Evolutionary conservation across 2,888 invertebrate genomes (phyloP).

Genomic region (Chelonus formosanus): DNA sequence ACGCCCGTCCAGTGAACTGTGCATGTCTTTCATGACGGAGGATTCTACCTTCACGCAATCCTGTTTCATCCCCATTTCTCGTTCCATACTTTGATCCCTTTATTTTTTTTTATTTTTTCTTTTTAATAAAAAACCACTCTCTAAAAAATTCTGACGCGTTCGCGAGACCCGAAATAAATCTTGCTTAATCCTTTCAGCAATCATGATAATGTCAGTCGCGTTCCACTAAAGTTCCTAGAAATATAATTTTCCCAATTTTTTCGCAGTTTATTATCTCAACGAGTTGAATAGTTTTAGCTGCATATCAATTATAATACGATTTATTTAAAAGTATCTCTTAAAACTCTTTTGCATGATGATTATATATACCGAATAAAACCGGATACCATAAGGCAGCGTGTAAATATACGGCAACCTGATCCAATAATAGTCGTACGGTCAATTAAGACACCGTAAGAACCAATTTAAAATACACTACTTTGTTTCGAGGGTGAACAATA

Average conservation of each 20-base stretch:
- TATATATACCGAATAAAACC: too few species aligned
- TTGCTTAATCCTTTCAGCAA: constrained; percentile 38
- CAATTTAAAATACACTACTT: too few species aligned
- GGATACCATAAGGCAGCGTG: too few species aligned
- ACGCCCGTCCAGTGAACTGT: constrained; percentile 37
- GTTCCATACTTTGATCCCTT: constrained; percentile 2
- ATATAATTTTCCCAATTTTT: too few species aligned
- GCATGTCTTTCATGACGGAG: constrained; percentile 40
- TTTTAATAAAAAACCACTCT: constrained; percentile 21
- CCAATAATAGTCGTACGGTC: too few species aligned
- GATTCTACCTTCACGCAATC: constrained; percentile 32
- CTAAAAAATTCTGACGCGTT: constrained; percentile 35
- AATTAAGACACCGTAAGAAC: too few species aligned
- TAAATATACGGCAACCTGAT: too few species aligned
- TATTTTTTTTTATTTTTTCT: constrained; percentile 7
- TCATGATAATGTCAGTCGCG: constrained; percentile 17
- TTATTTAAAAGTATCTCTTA: too few species aligned
- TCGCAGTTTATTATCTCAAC: too few species aligned
- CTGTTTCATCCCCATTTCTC: constrained; percentile 30
- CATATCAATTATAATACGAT: background rate
- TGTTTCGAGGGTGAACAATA: too few species aligned
- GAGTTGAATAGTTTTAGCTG: too few species aligned
- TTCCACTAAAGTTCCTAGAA: background rate
- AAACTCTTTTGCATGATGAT: too few species aligned
- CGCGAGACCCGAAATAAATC: constrained; percentile 38